These are phyloP conservation scores for Panagrolaimus sp. DNA, from an alignment of 1,140 invertebrate genomes.

Conservation along the genomic window DNA sequence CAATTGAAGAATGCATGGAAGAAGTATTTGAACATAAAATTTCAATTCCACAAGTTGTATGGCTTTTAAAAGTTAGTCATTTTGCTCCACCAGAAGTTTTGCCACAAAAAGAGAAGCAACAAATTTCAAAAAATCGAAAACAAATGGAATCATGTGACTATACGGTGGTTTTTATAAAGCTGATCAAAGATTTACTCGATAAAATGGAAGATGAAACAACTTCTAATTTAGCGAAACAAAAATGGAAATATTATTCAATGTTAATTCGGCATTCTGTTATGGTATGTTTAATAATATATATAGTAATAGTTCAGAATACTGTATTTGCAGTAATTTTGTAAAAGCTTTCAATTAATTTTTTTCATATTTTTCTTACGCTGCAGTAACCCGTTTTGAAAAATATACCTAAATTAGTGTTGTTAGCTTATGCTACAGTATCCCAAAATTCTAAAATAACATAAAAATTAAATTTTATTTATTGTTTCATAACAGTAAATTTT, in stretches of 20 bases:
- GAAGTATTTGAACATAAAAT: constrained; percentile 35
- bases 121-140: neutral
- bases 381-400: too few relatives aligned
- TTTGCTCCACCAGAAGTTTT: constrained; percentile 14
- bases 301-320: too few relatives aligned
- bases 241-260: constrained; percentile 42
- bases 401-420: too few relatives aligned
- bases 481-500: neutral
- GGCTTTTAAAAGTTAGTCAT: constrained; percentile 47
- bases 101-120: too few relatives aligned
- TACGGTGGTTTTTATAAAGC: neutral
- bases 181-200: neutral
- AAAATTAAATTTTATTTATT: constrained; percentile 7
- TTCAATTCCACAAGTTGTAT: constrained; percentile 38
- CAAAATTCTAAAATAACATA: neutral
- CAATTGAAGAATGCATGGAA: constrained; percentile 39
- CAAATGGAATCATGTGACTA: neutral
- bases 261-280: constrained; percentile 42
- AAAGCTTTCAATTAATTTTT: too few relatives aligned
- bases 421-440: too few relatives aligned
- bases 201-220: neutral
- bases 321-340: too few relatives aligned
- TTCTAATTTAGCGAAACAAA: neutral
- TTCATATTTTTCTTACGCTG: too few relatives aligned
- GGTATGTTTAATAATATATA: neutral